Evolutionary conservation across 2,797 vertebrate species (phyloP), one percentile per base, ranked within the genome.

Genomic region (Macroramphosus scolopax): DNA sequence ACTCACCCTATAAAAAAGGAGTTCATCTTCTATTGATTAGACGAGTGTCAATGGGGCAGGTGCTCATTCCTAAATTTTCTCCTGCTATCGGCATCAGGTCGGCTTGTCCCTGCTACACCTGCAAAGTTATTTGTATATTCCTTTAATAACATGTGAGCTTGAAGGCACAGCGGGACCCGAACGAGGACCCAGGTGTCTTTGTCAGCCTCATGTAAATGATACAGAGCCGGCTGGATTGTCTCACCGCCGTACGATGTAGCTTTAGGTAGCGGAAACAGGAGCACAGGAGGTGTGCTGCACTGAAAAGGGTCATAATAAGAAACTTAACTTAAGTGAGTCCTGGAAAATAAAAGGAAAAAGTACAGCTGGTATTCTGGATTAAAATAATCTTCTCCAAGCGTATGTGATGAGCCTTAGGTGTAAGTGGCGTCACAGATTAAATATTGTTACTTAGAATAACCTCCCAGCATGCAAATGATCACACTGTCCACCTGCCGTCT

Each of bases 121-220:
- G n/a, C n/a, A n/a, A n/a, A n/a, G n/a, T n/a, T n/a, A n/a, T n/a
- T n/a, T n/a, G n/a, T n/a, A n/a, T n/a, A n/a, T n/a, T n/a, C n/a
- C n/a, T n/a, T n/a, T n/a, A n/a, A n/a, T n/a, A n/a, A n/a, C n/a
- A n/a, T n/a, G n/a, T n/a, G n/a, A n/a, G n/a, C n/a, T n/a, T n/a
- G n/a, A n/a, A n/a, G n/a, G n/a, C 54, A 46, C 70, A 75, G 68
- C 62, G 75, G 73, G 54, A 72, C 38, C 64, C 58, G 46, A 25
- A 41, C 17, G 7, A 14, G 70, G 61, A 43, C 52, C 49, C 80
- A 72, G 82, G 79, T 82, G 73, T 63, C 70, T 51, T 55, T 46
- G 52, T 65, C 46, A 37, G 56, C 13, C 38, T 20, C 37, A 16
- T 41, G 42, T 50, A 37, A 63, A 70, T 68, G 37, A 49, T 20